These are phyloP conservation scores for Drosophila willistoni DNA, from an alignment of 1,140 invertebrate genomes.

Conservation along the genomic window DNA sequence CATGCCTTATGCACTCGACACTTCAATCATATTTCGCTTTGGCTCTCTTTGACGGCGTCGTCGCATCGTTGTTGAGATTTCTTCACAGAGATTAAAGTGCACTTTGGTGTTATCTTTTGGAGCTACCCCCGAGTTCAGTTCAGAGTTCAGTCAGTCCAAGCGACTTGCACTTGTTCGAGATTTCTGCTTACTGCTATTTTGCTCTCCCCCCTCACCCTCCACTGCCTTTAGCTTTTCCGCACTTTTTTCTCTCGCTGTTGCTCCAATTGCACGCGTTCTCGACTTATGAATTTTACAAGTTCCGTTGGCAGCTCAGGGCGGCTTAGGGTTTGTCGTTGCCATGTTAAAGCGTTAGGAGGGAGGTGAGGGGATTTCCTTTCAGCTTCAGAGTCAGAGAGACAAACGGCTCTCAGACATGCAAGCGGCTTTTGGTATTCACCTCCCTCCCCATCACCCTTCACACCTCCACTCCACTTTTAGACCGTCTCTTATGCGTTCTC, in stretches of 20 bases:
- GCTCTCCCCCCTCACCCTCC: background rate
- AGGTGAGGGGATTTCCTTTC: conserved; percentile 40
- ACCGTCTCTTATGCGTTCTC: background rate
- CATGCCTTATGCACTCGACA: conserved; percentile 24
- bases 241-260: conserved; percentile 41
- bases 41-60: conserved; percentile 45
- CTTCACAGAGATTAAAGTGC: conserved; percentile 77
- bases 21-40: conserved; percentile 77
- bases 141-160: conserved; percentile 34
- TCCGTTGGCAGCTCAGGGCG: conserved; percentile 63
- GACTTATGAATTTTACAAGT: conserved; percentile 81
- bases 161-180: conserved; percentile 66
- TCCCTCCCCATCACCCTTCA: background rate
- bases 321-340: conserved; percentile 56
- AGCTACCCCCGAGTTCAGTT: conserved; percentile 51
- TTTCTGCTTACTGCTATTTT: conserved; percentile 32
- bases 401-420: conserved; percentile 77
- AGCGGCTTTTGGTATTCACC: conserved; percentile 59
- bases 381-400: conserved; percentile 57
- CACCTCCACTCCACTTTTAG: background rate
- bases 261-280: conserved; percentile 65
- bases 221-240: conserved; percentile 3
- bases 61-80: conserved; percentile 58
- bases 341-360: background rate
- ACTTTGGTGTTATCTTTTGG: conserved; percentile 77